A percentile compares a stretch with the other conserved stretches of the same genome.
Evolutionary conservation across 2,113 vertebrate genomes (phyloP).

Genomic region (Tupaia tana): DNA sequence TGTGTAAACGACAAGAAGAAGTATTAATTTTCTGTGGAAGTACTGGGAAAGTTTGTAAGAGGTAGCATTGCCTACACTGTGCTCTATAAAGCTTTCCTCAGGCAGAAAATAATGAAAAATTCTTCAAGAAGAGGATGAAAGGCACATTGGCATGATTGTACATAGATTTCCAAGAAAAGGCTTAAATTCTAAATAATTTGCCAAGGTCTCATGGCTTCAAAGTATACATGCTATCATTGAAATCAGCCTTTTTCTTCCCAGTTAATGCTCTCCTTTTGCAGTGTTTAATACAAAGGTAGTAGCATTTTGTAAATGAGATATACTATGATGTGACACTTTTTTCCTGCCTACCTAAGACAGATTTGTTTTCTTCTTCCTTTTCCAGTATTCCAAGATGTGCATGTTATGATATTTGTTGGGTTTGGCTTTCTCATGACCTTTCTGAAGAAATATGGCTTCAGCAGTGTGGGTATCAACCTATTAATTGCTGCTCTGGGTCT

Average conservation of each 20-base stretch:
- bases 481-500: constrained; percentile 95
- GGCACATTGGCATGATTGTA: neutral
- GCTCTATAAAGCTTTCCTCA: neutral
- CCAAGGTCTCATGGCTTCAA: neutral
- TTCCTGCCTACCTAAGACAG: neutral
- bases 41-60: neutral
- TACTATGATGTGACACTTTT: neutral
- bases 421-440: constrained; percentile 99
- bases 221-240: neutral
- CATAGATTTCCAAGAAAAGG: neutral
- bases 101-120: neutral
- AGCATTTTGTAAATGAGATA: neutral
- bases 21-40: neutral
- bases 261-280: neutral
- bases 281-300: neutral
- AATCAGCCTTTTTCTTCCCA: neutral
- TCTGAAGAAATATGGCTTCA: constrained; percentile 96
- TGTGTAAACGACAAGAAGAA: neutral
- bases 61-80: accelerated
- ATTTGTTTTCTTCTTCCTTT: neutral
- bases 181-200: neutral
- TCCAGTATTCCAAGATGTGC: constrained; percentile 96
- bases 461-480: constrained; percentile 94
- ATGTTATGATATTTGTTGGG: constrained; percentile 98
- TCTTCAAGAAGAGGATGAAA: neutral